Percentiles rank a stretch among this genome's conserved stretches.
Conservation (phyloP, 2,113 vertebrate species). For the Etheostoma cragini region DNA sequence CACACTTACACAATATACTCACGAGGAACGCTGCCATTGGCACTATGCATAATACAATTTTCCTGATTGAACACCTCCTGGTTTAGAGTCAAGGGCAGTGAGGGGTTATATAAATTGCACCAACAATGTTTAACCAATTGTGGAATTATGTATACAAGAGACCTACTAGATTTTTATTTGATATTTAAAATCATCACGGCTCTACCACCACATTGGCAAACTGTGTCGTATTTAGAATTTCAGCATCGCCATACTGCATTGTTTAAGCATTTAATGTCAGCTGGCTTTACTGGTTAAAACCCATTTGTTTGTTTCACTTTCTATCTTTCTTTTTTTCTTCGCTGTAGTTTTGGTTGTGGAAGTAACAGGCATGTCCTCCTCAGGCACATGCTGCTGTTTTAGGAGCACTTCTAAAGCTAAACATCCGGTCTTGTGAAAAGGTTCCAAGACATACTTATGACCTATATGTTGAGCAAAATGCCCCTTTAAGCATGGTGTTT, state of each 20-base stretch:
- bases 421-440: not conserved
- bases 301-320: not conserved
- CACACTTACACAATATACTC: constrained; percentile 2
- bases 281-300: not conserved
- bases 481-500: not conserved
- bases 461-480: not conserved
- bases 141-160: not conserved
- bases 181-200: not conserved
- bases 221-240: not conserved
- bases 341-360: not conserved
- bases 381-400: not conserved
- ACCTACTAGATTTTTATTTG: not conserved
- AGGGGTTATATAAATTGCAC: not conserved
- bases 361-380: not conserved
- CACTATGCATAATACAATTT: not conserved
- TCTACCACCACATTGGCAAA: not conserved
- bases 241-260: not conserved
- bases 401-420: not conserved
- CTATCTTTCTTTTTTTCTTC: too few relatives aligned
- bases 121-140: not conserved
- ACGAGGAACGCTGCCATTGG: constrained; percentile 24
- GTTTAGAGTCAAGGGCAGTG: not conserved
- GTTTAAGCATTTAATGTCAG: not conserved
- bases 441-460: not conserved
- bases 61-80: not conserved